Base-by-base conservation (phyloP, 1,140 invertebrate species). In the Dryas iulia region DNA sequence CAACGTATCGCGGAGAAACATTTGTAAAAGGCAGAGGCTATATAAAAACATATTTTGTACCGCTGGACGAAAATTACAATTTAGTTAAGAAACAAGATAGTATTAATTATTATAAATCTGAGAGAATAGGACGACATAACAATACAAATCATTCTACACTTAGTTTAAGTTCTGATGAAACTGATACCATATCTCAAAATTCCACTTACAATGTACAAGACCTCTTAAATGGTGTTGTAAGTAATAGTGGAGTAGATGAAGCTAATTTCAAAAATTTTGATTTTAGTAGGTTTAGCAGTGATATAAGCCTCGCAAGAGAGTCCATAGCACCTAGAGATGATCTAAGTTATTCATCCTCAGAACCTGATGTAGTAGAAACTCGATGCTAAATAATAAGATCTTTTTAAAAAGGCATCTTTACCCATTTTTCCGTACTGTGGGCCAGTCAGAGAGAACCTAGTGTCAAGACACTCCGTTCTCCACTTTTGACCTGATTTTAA, bases 21-120 rank as follows among this genome's bases (percentile, higher is more conserved):
- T 94, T 93, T 76, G 95, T 97, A 0, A 97, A 97, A 90, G 96
- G 96, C 12, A 95, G 95, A 68, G 95, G 95, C 23, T 92, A 93
- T 28, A 94, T 96, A 1, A 94, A 94, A 31, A 97, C 96, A 4
- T 97, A 96, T 81, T 96, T 95, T 74, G 94, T 96, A 5, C 93
- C 93, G 21, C 84, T 96, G 4, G 94, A 96, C 77, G 93, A 94
- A 59, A 86, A 94, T 63, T 94, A 93, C 72, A 90, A 94, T 74
- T 81, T 94, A 26, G 81, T 92, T 5, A 89, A 78, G 62, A 90
- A 86, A 62, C 73, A 87, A 39, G 63, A 83, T 1, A 79, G 82
- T 56, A 59, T 62, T 3, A 31, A 65, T 11, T 70, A 65, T 24
- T 60, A 65, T n/a, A 65, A 59, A 33, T n/a, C 2, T n/a, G 54